Base-by-base conservation (phyloP, 2,797 vertebrate genomes). In the Siniperca scherzeri region DNA sequence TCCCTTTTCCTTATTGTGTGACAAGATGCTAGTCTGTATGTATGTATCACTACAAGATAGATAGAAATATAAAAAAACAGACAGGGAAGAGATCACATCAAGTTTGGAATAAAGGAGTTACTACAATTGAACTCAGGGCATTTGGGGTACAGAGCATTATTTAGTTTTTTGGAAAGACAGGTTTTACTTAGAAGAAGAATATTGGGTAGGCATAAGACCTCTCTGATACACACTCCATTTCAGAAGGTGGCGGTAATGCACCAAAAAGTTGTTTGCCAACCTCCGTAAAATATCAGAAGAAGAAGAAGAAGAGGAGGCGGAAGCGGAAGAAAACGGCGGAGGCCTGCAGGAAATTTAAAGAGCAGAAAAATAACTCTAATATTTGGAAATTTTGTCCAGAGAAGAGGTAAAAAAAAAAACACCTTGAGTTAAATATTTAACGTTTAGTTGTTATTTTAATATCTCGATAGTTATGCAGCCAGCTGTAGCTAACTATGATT, bases 401-500 rank as follows among this genome's bases (percentile, higher is more conserved):
- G 5, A 68, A 56, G 72, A 86, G 81, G 79, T 90, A 70, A 87
- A 48, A 19, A n/a, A 46, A 19, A 55, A 42, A 25, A 12, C 3
- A 3, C 7, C 1, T 10, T 36, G 0, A 70, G 1, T 33, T 0
- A 64, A 57, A 42, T 30, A 17, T 68, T 30, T 22, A 38, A 30
- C 19, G 2, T 66, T n/a, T 2, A 40, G 1, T 21, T 17, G 33
- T 61, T 21, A 11, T 40, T 59, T 56, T 42, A 69, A 53, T 19
- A 21, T 17, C 1, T 69, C 17, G 0, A 25, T 48, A 27, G 7
- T 13, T 1, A 6, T 7, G 30, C 5, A 27, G 14, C 8, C 33
- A n/a, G 60, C 57, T 36, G 10, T n/a, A n/a, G 33, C 17, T 70
- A 8, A 25, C 40, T 38, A 5, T 17, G 30, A 17, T 59, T 70